A percentile compares a stretch with the other conserved stretches of the same genome.
Evolutionary conservation across 2,888 invertebrate species (phyloP).

Genomic region (Parochlus steinenii): DNA sequence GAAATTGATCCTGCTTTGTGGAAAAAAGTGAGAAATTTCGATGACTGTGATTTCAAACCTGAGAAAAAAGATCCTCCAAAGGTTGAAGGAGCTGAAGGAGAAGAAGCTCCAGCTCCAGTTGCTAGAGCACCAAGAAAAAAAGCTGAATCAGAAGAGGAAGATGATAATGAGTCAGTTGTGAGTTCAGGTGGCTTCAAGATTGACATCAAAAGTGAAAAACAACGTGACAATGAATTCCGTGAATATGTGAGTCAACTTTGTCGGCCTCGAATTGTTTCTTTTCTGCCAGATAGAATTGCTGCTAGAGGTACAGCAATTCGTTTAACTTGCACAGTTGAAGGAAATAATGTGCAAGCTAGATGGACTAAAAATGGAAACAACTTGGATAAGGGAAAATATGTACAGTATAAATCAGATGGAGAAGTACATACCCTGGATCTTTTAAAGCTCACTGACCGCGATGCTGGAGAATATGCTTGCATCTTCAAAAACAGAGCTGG

Average conservation of each 20-base stretch:
- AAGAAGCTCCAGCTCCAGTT: conserved; percentile 14
- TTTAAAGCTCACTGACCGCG: conserved; percentile 13
- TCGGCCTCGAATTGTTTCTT: conserved; percentile 4
- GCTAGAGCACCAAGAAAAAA: no score
- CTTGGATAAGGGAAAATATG: conserved; percentile 13
- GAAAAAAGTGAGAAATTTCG: conserved; percentile 1
- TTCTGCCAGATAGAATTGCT: conserved; percentile 7
- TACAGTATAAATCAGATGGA: conserved; percentile 13
- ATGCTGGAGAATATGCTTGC: conserved; percentile 13
- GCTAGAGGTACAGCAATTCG: conserved; percentile 4
- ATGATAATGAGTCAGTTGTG: conserved; percentile 6
- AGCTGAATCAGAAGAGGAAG: conserved; percentile 9
- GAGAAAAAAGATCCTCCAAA: conserved; percentile 25
- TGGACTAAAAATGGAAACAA: conserved; percentile 10
- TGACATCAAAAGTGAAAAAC: conserved; percentile 5
- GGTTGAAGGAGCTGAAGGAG: conserved; percentile 26
- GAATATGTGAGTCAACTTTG: conserved; percentile 8
- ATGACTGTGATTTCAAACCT: conserved; percentile 8
- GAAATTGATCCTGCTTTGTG: conserved; percentile 5
- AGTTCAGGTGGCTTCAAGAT: conserved; percentile 2
- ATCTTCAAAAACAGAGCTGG: conserved; percentile 9
- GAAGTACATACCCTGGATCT: conserved; percentile 14
- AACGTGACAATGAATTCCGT: conserved; percentile 9
- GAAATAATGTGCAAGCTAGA: conserved; percentile 1
- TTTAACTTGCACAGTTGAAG: conserved; percentile 8